Percentiles rank a stretch among this genome's conserved stretches.
These are phyloP conservation scores for Synanthedon tipuliformis DNA, from an alignment of 2,888 invertebrate genomes.

Conservation along the genomic window DNA sequence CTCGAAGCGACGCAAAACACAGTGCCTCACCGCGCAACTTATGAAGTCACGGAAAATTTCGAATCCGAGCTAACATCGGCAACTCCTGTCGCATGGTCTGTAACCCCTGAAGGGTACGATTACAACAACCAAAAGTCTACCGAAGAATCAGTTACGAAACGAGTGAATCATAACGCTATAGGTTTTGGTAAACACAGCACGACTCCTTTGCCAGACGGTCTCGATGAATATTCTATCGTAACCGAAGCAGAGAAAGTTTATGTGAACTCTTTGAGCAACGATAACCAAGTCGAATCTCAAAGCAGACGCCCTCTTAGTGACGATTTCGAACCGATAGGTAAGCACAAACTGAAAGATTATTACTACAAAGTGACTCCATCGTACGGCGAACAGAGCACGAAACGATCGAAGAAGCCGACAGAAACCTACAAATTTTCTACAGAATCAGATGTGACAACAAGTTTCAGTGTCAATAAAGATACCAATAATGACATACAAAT, in stretches of 20 bases:
- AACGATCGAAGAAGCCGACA: constrained; percentile 51
- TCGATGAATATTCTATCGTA: constrained; percentile 54
- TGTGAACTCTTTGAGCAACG: constrained; percentile 54
- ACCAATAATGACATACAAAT: constrained; percentile 28
- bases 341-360: constrained; percentile 57
- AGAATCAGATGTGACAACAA: constrained; percentile 24
- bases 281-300: constrained; percentile 53
- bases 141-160: constrained; percentile 33
- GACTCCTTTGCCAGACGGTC: constrained; percentile 33
- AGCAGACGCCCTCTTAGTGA: constrained; percentile 57
- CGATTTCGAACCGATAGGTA: constrained; percentile 57
- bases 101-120: constrained; percentile 36
- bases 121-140: constrained; percentile 28
- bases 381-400: constrained; percentile 40
- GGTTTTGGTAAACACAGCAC: constrained; percentile 33
- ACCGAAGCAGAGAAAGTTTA: constrained; percentile 54
- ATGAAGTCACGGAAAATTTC: constrained; percentile 54
- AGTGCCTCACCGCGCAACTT: constrained; percentile 32
- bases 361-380: constrained; percentile 56
- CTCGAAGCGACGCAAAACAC: constrained; percentile 20
- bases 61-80: constrained; percentile 46
- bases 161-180: constrained; percentile 21
- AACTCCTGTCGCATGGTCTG: constrained; percentile 43
- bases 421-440: constrained; percentile 22
- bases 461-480: constrained; percentile 21